Base-by-base conservation (phyloP, 2,113 vertebrate genomes). In the Candoia aspera region DNA sequence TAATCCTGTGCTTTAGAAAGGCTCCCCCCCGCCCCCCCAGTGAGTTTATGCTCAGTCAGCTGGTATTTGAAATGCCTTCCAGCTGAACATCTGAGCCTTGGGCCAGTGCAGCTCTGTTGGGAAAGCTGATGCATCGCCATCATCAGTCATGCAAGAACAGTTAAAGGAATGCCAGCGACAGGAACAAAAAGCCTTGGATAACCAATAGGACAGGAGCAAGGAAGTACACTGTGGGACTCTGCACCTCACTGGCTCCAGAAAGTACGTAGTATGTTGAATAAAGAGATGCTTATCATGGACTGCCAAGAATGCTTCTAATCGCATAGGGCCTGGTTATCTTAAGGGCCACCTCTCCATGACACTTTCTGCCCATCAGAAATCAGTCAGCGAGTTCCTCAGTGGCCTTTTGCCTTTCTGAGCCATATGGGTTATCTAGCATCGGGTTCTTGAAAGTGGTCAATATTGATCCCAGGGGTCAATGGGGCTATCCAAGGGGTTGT, bases 21-120 rank as follows among this genome's bases (percentile, higher is more conserved):
- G 5, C 2, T 1, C 6, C 5, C 15, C 53, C 15, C 19, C 3
- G 2, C 8, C 46, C 15, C 6, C 0, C 26, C 10, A 2, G 1
- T 68, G 37, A 49, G 13, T 53, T 54, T 33, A 8, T n/a, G 54
- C n/a, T 13, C 46, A 54, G 9, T 19, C 46, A 10, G 8, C 62
- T 24, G n/a, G 83, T 89, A 91, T 90, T 53, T 68, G 92, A 92
- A 86, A 94, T 90, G 68, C 68, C 29, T 17, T 58, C 84, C 84
- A 85, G 84, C 53, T 12, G 68, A 92, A 49, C 59, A 0, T 17
- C 46, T 0, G 0, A 87, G 83, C 94, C 89, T 21, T 87, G 89
- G 91, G 8, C 37, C 2, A 68, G 58, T 58, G 29, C 11, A 90
- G 68, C 73, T 4, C 92, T 93, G 91, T 91, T 90, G 90, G 90